Evolutionary conservation across 2,113 vertebrate genomes (phyloP), one percentile per base, ranked within the genome.

Genomic region (Catharus bicknelli): DNA sequence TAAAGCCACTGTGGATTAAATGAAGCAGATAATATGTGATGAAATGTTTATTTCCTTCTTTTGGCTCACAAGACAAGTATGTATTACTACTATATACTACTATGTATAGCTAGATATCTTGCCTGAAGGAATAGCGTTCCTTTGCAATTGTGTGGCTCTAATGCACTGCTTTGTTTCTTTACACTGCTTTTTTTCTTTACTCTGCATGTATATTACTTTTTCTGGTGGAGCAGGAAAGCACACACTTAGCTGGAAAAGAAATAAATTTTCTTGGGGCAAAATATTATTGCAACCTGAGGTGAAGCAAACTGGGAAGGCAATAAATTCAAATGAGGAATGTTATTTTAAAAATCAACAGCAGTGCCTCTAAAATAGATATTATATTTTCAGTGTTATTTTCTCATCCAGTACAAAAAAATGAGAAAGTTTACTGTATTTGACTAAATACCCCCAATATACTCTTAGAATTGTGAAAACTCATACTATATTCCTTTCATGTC

Each of bases 1-100:
- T 95, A 95, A 96, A 95, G 50, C 69, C 81, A 69, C 86, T 93
- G 82, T 88, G 88, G n/a, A 85, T 63, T 95, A 97, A 97, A 97
- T 96, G 95, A 96, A 97, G 93, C 92, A 97, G 86, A 90, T 95
- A 95, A 97, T 69, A 88, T 80, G 82, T 84, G 94, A 97, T 94
- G 76, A 94, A 96, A 95, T 95, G 90, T 96, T 97, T 96, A 95
- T 95, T 95, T 68, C 90, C 21, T 90, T 93, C 38, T 94, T 83
- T 93, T 91, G 68, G 57, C 63, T 95, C 54, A 88, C 70, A 93
- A 95, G 67, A 89, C 86, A 96, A 94, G 85, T 88, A 78, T 42
- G 30, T 34, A 94, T 78, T 93, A 57, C 66, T 90, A 45, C 38
- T 38, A 38, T 38, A 38, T 38, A 38, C 38, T 38, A 38, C 38